Evolutionary conservation across 2,797 vertebrate genomes (phyloP).

Genomic region (Sternarchorhynchus goeldii): DNA sequence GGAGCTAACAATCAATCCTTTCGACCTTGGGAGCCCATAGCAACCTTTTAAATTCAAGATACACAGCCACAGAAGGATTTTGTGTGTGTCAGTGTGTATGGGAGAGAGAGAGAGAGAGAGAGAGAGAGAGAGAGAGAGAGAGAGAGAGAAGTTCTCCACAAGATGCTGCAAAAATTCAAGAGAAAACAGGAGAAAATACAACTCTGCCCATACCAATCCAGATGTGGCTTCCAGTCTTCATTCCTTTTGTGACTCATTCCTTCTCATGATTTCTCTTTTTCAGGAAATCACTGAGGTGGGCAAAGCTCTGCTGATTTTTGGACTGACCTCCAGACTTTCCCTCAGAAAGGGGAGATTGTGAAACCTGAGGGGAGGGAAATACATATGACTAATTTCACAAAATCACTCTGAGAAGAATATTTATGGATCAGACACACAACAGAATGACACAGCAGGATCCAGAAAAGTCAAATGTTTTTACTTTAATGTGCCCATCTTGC

Average conservation of each 20-base stretch:
- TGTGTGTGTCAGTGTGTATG: constrained; percentile 31
- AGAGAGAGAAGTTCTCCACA: constrained; percentile 22
- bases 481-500: constrained; percentile 20
- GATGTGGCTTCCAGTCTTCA: constrained; percentile 52
- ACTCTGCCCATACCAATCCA: constrained; percentile 62
- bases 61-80: constrained; percentile 27
- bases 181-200: constrained; percentile 25
- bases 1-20: constrained; percentile 52
- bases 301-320: constrained; percentile 68
- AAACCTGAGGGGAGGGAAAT: constrained; percentile 71
- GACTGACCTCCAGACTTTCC: constrained; percentile 68
- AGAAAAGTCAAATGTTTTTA: constrained; percentile 45
- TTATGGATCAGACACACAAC: constrained; percentile 54
- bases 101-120: not conserved
- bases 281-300: constrained; percentile 70
- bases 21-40: constrained; percentile 68
- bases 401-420: constrained; percentile 45
- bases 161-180: constrained; percentile 56
- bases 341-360: constrained; percentile 69
- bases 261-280: constrained; percentile 72
- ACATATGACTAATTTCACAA: constrained; percentile 43
- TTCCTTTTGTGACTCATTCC: constrained; percentile 60
- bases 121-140: constrained; percentile 22
- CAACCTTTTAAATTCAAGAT: constrained; percentile 64
- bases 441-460: constrained; percentile 55